Percentiles rank a stretch among this genome's conserved stretches.
phyloP scores from a whole-genome alignment of 2,888 invertebrate species.

The Drosophila testacea region DNA sequence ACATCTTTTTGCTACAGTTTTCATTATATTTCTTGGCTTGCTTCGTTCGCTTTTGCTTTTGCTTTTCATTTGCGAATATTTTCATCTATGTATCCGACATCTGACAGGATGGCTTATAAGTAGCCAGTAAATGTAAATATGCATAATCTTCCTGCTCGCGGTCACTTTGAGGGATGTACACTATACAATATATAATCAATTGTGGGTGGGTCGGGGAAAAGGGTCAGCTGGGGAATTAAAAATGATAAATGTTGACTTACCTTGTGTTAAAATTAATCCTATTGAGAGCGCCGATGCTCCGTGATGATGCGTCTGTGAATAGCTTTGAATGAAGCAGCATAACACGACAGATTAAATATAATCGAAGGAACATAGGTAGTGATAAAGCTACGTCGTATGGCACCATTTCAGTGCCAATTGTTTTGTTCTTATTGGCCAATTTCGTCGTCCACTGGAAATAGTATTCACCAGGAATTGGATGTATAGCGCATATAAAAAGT shows the following conservation, averaged over 20 bases:
- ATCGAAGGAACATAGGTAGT: slow-evolving; percentile 99
- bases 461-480: slow-evolving; percentile 98
- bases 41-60: neutral
- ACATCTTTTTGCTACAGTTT: neutral
- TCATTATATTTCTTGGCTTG: neutral
- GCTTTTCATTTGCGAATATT: neutral
- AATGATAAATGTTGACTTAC: slow-evolving; percentile 83
- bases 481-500: slow-evolving; percentile 97
- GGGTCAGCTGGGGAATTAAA: neutral
- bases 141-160: slow-evolving; percentile 34
- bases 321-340: slow-evolving; percentile 99
- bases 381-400: slow-evolving; percentile 98
- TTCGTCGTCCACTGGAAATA: slow-evolving; percentile 98
- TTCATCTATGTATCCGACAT: slow-evolving; percentile 13
- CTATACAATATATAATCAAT: neutral
- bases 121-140: neutral
- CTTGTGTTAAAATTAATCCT: slow-evolving; percentile 99
- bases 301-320: slow-evolving; percentile 99
- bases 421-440: slow-evolving; percentile 94
- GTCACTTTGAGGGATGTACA: slow-evolving; percentile 11
- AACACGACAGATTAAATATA: slow-evolving; percentile 99
- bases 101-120: slow-evolving; percentile 11
- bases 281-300: slow-evolving; percentile 98
- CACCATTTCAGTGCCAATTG: slow-evolving; percentile 90
- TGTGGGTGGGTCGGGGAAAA: too few species aligned